Evolutionary conservation across 1,140 invertebrate species (phyloP), one percentile per base, ranked within the genome.

Genomic region (Procambarus clarkii): DNA sequence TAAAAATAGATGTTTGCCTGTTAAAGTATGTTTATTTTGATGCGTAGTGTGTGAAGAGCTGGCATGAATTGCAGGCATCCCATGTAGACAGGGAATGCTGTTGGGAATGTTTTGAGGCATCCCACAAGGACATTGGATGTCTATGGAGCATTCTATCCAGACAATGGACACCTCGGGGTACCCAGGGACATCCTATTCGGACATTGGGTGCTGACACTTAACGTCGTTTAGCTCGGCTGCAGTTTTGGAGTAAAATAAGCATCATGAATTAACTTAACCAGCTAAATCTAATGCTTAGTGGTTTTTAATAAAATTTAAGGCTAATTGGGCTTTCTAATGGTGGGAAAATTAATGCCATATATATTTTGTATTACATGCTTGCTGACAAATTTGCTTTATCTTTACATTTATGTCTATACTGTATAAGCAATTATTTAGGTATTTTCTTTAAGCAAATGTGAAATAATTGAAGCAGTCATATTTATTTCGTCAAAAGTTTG

Each of bases 1-100:
- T 85, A 84, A 77, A 78, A 58, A 81, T 83, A 83, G 77, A 77
- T 85, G 82, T 91, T 34, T 91, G 89, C 83, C 74, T 85, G 82
- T 85, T 86, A 44, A 79, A 58, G 71, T 79, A 21, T 84, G 24
- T 48, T 24, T 76, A 21, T 82, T 15, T 58, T 44, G 34, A 48
- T 91, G 58, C 71, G 64, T 82, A 82, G 77, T 87, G 85, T 60
- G 85, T 87, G 85, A 24, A 87, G 85, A 76, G 76, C 79, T 87
- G 34, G 85, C 85, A 87, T 87, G 85, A 78, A 76, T 86, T 74
- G 3, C 84, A 24, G 69, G 34, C 46, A 83, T 86, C 69, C 83
- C 83, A 34, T 46, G 64, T 69, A 50, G 83, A 85, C 8, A 79
- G 24, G 48, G 77, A 34, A 15, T 21, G 45, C 34, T 24, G 69